Evolutionary conservation across 1,140 invertebrate genomes (phyloP).

Genomic region (Drosophila truncata): DNA sequence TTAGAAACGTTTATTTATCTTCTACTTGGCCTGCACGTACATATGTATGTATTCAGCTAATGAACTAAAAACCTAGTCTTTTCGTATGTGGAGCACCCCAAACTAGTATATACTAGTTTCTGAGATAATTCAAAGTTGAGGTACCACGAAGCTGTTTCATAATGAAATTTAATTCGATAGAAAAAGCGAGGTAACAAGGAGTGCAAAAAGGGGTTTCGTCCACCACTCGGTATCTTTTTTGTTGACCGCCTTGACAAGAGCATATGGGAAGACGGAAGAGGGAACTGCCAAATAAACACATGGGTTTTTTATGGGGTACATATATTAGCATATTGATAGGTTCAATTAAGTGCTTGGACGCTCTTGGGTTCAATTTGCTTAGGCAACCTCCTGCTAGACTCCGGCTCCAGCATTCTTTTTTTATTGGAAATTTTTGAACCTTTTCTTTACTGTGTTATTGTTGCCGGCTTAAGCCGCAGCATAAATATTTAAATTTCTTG

Average conservation of each 20-base stretch:
- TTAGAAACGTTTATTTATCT: not conserved
- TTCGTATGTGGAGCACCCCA: not conserved
- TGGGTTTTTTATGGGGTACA: constrained; percentile 8
- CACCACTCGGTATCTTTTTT: constrained; percentile 2
- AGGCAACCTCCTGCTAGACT: constrained; percentile 6
- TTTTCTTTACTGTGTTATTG: constrained; percentile 54
- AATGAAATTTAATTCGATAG: constrained; percentile 49
- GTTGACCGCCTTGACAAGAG: constrained; percentile 15
- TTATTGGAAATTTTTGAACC: constrained; percentile 72
- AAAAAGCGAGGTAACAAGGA: constrained; percentile 12
- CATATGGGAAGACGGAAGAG: constrained; percentile 28
- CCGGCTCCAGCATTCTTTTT: constrained; percentile 32
- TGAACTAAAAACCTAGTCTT: not conserved
- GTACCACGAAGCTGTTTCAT: constrained; percentile 12
- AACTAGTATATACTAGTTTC: constrained; percentile 22
- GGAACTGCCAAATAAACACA: constrained; percentile 23
- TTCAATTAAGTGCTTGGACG: constrained; percentile 80
- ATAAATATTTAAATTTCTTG: constrained; percentile 82
- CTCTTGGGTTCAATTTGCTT: constrained; percentile 65
- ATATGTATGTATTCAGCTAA: not conserved
- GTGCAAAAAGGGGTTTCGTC: constrained; percentile 3
- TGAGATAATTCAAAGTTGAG: not conserved
- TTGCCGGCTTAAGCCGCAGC: constrained; percentile 61
- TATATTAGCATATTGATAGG: constrained; percentile 63
- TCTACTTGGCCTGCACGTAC: not conserved